phyloP scores from a whole-genome alignment of 1,140 invertebrate genomes.

The Dendrolimus punctatus region DNA sequence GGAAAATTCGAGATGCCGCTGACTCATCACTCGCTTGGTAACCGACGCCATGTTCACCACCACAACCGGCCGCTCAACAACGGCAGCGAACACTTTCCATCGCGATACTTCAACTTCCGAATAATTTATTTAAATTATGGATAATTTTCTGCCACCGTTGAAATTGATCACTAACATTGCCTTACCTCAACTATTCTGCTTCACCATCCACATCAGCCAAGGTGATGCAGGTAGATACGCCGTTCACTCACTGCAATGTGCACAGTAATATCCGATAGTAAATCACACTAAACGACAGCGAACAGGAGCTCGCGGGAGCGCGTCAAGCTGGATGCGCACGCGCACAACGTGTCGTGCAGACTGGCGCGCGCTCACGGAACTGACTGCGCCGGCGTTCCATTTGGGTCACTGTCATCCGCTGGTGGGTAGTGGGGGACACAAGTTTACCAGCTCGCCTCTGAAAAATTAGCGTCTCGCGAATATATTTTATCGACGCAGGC shows the following conservation, averaged over 20 bases:
- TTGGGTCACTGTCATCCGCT: constrained; percentile 68
- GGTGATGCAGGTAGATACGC: constrained; percentile 17
- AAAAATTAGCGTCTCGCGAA: constrained; percentile 66
- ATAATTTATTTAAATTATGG: background rate
- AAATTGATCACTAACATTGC: background rate
- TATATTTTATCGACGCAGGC: constrained; percentile 48
- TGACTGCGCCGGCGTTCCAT: constrained; percentile 65
- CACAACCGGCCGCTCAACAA: background rate
- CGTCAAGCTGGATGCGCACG: constrained; percentile 8
- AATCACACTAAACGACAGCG: constrained; percentile 50
- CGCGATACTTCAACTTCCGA: constrained; percentile 14
- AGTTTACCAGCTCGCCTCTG: constrained; percentile 53
- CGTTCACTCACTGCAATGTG: constrained; percentile 55
- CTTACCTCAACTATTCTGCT: constrained; percentile 37
- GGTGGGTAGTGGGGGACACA: constrained; percentile 57
- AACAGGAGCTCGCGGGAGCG: constrained; percentile 20
- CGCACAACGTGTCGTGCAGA: constrained; percentile 25
- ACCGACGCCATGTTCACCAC: constrained; percentile 18
- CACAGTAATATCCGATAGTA: constrained; percentile 56
- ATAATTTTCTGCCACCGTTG: too few relatives aligned
- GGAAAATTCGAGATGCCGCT: constrained; percentile 65
- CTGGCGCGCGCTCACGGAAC: constrained; percentile 60
- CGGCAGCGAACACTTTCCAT: constrained; percentile 7
- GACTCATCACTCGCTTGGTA: constrained; percentile 47
- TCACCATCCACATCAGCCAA: constrained; percentile 28